Percentiles rank a stretch among this genome's conserved stretches.
phyloP scores from a whole-genome alignment of 2,797 vertebrate genomes.

The Propithecus deckenii region DNA sequence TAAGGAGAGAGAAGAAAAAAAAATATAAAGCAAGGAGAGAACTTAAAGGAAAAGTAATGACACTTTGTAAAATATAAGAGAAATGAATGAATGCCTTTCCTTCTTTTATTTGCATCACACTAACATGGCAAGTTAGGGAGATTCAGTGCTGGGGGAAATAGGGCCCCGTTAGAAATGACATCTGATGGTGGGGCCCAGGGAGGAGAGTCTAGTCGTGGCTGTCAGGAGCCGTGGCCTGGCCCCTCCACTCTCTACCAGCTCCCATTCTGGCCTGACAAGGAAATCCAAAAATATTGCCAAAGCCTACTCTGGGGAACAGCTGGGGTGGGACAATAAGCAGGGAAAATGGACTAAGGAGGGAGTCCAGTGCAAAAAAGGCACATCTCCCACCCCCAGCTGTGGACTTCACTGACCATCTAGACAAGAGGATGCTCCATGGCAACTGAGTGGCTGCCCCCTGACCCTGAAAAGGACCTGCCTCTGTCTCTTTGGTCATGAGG shows the following conservation, averaged over 20 bases:
- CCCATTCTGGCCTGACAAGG: not conserved
- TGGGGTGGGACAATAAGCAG: not conserved
- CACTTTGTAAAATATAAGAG: not conserved
- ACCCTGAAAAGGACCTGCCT: not conserved
- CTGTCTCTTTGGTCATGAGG: not conserved
- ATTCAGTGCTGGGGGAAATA: not conserved
- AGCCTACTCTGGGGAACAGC: not conserved
- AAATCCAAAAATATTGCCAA: not conserved
- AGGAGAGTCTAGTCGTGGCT: not conserved
- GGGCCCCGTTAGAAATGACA: not conserved
- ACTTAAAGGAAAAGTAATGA: not conserved
- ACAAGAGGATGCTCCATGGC: not conserved
- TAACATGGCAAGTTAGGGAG: not conserved
- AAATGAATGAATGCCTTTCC: not conserved
- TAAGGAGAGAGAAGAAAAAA: not conserved
- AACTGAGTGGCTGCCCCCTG: too few relatives aligned
- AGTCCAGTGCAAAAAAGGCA: not conserved
- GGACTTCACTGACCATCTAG: not conserved
- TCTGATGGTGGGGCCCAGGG: not conserved
- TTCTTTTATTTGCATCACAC: not conserved
- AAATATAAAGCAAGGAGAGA: not conserved
- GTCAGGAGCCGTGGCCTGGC: not conserved
- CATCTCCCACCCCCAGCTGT: not conserved
- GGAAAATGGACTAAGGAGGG: not conserved
- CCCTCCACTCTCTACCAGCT: not conserved